Evolutionary conservation across 2,797 vertebrate species (phyloP).

Genomic region (Mustela erminea): DNA sequence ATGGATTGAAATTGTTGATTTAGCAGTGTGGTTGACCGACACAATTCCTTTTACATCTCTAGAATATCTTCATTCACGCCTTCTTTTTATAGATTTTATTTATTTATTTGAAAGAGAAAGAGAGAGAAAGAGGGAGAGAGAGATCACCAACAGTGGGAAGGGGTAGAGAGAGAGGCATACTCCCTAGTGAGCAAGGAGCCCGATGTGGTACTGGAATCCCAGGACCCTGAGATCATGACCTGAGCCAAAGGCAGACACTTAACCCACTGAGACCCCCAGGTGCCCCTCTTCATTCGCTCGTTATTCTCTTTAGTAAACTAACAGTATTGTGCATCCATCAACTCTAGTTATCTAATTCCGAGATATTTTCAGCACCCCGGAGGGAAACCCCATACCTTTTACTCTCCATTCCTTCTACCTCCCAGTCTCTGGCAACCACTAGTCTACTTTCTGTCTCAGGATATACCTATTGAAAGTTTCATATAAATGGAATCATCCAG

Average conservation of each 20-base stretch:
- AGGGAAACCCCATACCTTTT: neutral
- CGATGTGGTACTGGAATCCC: neutral
- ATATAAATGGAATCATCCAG: neutral
- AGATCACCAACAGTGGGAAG: no score
- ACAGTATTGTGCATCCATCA: neutral
- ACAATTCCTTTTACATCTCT: neutral
- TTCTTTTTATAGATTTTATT: neutral
- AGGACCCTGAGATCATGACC: neutral
- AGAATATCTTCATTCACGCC: neutral
- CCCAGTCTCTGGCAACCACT: neutral
- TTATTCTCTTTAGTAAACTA: slow-evolving; percentile 20
- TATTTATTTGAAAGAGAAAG: neutral
- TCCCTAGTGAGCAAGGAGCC: neutral
- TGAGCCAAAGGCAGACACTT: neutral
- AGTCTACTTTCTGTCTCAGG: neutral
- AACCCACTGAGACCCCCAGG: no score
- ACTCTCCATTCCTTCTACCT: neutral
- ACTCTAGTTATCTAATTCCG: neutral
- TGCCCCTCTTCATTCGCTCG: neutral
- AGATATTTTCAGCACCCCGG: neutral
- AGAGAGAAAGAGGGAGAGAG: no score
- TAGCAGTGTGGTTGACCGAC: slow-evolving; percentile 6
- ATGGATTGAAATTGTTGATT: slow-evolving; percentile 14
- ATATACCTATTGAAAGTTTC: slow-evolving; percentile 7
- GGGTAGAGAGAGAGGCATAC: no score